Evolutionary conservation across 2,113 vertebrate species (phyloP), one percentile per base, ranked within the genome.

Genomic region (Rhabdornis inornatus): DNA sequence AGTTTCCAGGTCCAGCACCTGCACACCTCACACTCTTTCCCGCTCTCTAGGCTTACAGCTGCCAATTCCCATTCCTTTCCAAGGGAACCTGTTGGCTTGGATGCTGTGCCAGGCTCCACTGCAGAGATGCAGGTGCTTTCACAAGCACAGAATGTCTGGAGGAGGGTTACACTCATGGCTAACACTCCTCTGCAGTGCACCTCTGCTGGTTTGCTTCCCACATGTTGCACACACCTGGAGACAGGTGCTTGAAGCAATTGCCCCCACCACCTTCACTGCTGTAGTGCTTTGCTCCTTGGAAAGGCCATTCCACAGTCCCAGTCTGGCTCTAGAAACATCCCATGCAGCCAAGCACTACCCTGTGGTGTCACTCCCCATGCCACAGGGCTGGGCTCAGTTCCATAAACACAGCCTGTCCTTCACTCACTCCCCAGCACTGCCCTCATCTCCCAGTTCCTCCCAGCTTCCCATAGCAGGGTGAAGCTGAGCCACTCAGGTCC

Each of bases 341-440:
- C 6, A 0, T 4, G 35, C 64, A 74, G 31, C 42, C 52, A 35
- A 55, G 44, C 9, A 3, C 8, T 9, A 8, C 24, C 31, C 39
- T 30, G 45, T 13, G 39, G 22, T 14, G 49, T 23, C 1, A 0
- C 15, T 39, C 15, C 49, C n/a, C 4, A 0, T 1, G 13, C 39
- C 15, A 12, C 55, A 28, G 55, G 39, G 28, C 70, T 63, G 65
- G 49, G 27, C 45, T 45, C 56, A 4, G 2, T 37, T 40, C 64
- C 79, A 28, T 2, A 15, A 20, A 5, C 37, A 24, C 18, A 42
- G 33, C 72, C 53, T 31, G 5, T 8, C 57, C 15, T 40, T 49
- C 25, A 9, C 7, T 17, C 37, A 17, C 23, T 63, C 31, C 9
- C 15, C 35, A 45, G 15, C 9, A 1, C 15, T 47, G 28, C 12